Evolutionary conservation across 2,797 vertebrate genomes (phyloP), one percentile per base, ranked within the genome.

Genomic region (Scolopax rusticola): DNA sequence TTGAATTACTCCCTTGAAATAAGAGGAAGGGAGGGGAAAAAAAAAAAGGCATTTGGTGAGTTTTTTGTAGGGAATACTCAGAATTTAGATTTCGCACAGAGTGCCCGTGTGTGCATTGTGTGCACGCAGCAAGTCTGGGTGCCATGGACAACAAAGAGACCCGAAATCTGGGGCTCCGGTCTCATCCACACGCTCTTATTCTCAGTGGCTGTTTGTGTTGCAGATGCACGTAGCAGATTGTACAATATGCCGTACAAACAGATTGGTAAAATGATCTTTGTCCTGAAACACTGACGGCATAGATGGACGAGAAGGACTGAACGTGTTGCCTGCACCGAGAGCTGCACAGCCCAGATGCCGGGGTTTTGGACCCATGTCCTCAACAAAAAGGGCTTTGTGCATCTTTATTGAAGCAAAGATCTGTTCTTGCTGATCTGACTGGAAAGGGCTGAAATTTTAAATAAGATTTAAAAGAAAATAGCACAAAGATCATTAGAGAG

Each of bases 301-400:
- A 84, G 87, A 73, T 54, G 75, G 84, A n/a, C 12, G 2, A 67
- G 92, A 40, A 36, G 85, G 80, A 33, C 15, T 65, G 89, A 93
- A 77, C 71, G 43, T 14, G 2, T 61, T 61, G 82, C 76, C 71
- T 80, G 84, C 64, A 1, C 27, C 16, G 60, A 80, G 60, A 60
- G 75, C 90, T 33, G 43, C 81, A 18, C 70, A 38, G 88, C 70
- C 51, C 83, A 89, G 88, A 65, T 3, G 2, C 80, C 45, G 8
- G 48, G 27, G 60, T 60, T 79, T 76, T 45, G 92, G 90, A 67
- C 89, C 33, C 64, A 5, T 43, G 63, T 63, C 63, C 90, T 87
- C 68, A 74, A 90, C 91, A 95, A 89, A 86, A 85, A 90, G 60
- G 78, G 41, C 84, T 94, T 96, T 97, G 86, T 97, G 57, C 75